Evolutionary conservation across 2,888 invertebrate species (phyloP).

Genomic region (Parnassius apollo): DNA sequence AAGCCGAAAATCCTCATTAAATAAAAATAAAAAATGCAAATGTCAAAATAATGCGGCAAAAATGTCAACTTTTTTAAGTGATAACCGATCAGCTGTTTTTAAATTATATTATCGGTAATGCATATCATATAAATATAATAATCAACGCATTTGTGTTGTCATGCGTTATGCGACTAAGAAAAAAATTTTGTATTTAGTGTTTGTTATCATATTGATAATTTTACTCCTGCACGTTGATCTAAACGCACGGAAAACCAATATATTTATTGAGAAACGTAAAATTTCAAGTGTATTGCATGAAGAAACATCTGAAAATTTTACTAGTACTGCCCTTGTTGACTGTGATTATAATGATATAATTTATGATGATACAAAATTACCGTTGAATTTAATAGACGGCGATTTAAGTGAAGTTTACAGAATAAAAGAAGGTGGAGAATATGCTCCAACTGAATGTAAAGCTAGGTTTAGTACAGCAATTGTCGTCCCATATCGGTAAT

Average conservation of each 20-base stretch:
- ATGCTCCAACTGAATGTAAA: slow-evolving; percentile 60
- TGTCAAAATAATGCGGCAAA: slow-evolving; percentile 16
- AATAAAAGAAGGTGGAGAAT: slow-evolving; percentile 69
- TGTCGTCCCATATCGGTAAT: slow-evolving; percentile 87
- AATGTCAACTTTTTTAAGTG: too few relatives aligned
- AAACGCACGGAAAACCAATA: slow-evolving; percentile 58
- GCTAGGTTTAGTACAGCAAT: slow-evolving; percentile 88
- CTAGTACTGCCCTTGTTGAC: slow-evolving; percentile 53
- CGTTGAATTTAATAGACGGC: slow-evolving; percentile 54
- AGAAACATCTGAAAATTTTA: slow-evolving; percentile 68
- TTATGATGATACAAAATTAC: slow-evolving; percentile 56
- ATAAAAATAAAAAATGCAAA: not conserved
- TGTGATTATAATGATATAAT: slow-evolving; percentile 65
- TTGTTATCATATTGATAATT: slow-evolving; percentile 47
- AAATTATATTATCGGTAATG: too few relatives aligned
- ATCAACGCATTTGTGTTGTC: slow-evolving; percentile 22
- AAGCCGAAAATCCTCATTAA: too few relatives aligned
- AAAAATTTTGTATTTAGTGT: slow-evolving; percentile 49
- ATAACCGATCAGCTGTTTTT: slow-evolving; percentile 10
- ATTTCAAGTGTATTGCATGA: slow-evolving; percentile 65
- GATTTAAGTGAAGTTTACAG: slow-evolving; percentile 61
- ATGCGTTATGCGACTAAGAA: slow-evolving; percentile 59
- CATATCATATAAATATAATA: too few relatives aligned
- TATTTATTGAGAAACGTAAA: slow-evolving; percentile 65
- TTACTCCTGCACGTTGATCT: slow-evolving; percentile 58